Evolutionary conservation across 2,888 invertebrate genomes (phyloP).

Genomic region (Lycocerus yunnanus): DNA sequence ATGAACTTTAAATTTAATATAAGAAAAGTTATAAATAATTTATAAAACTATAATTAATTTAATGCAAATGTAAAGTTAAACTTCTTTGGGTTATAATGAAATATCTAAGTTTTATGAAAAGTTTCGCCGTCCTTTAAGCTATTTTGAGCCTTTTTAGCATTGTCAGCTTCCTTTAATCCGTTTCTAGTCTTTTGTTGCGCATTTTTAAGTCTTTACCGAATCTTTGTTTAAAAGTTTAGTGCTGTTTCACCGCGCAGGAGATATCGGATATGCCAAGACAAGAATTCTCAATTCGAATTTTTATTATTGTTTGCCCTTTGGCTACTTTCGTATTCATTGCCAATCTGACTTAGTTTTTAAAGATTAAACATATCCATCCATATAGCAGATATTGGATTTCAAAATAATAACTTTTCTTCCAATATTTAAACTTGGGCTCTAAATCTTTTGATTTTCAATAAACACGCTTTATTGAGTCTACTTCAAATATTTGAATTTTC

Average conservation of each 20-base stretch:
- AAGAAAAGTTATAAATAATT: neutral
- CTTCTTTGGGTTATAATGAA: neutral
- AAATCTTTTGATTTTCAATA: neutral
- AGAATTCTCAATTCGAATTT: conserved; percentile 12
- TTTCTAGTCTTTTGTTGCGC: conserved; percentile 10
- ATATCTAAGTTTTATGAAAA: neutral
- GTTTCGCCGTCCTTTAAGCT: conserved; percentile 5
- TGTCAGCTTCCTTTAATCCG: conserved; percentile 14
- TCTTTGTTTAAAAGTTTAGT: conserved; percentile 11
- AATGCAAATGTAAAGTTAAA: neutral
- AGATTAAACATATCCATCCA: conserved; percentile 6
- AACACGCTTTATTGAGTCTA: neutral
- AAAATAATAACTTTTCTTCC: conserved; percentile 1
- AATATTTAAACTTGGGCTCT: neutral
- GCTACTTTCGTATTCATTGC: conserved; percentile 18
- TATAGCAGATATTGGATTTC: neutral
- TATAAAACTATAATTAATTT: neutral
- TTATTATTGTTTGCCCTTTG: conserved; percentile 21
- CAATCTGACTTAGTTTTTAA: conserved; percentile 14
- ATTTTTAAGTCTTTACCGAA: conserved; percentile 2
- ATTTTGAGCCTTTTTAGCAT: conserved; percentile 12
- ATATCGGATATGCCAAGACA: neutral
- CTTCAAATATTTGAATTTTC: neutral
- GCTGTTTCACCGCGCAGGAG: neutral
- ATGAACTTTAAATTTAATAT: neutral